These are phyloP conservation scores for Forficula auricularia DNA, from an alignment of 1,140 invertebrate genomes.

Conservation along the genomic window DNA sequence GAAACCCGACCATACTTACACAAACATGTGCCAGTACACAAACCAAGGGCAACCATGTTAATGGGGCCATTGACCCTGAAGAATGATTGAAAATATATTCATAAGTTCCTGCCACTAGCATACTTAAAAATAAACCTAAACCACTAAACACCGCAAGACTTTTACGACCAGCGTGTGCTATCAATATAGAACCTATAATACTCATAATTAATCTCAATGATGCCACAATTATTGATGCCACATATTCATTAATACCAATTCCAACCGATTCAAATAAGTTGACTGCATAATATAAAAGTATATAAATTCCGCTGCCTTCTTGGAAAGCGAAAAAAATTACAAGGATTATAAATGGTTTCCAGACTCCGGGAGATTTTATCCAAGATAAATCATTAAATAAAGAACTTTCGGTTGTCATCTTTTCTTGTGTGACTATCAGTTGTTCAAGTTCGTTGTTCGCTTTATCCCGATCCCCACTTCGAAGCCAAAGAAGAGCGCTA, in stretches of 20 bases:
- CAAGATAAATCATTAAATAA: too few species aligned
- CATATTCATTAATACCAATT: conserved; percentile 43
- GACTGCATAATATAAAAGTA: conserved; percentile 58
- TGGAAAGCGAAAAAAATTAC: conserved; percentile 47
- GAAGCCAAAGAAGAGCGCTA: too few species aligned
- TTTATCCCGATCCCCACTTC: too few species aligned
- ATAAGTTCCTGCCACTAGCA: conserved; percentile 35
- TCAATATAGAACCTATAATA: conserved; percentile 43
- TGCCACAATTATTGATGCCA: conserved; percentile 56
- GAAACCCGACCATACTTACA: conserved; percentile 52
- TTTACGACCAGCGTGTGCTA: conserved; percentile 48
- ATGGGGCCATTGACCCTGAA: conserved; percentile 25
- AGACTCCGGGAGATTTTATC: conserved; percentile 21
- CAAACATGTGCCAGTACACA: conserved; percentile 47
- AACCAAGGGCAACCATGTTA: conserved; percentile 36
- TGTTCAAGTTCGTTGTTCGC: too few species aligned
- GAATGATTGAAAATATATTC: conserved; percentile 24
- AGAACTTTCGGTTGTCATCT: too few species aligned
- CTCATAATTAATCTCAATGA: conserved; percentile 46
- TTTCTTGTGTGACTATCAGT: too few species aligned
- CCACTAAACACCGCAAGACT: conserved; percentile 46
- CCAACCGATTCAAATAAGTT: conserved; percentile 47
- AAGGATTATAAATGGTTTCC: conserved; percentile 45
- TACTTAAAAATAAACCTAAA: conserved; percentile 39
- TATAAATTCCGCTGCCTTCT: conserved; percentile 53